Evolutionary conservation across 2,797 vertebrate genomes (phyloP).

Genomic region (Argya squamiceps): DNA sequence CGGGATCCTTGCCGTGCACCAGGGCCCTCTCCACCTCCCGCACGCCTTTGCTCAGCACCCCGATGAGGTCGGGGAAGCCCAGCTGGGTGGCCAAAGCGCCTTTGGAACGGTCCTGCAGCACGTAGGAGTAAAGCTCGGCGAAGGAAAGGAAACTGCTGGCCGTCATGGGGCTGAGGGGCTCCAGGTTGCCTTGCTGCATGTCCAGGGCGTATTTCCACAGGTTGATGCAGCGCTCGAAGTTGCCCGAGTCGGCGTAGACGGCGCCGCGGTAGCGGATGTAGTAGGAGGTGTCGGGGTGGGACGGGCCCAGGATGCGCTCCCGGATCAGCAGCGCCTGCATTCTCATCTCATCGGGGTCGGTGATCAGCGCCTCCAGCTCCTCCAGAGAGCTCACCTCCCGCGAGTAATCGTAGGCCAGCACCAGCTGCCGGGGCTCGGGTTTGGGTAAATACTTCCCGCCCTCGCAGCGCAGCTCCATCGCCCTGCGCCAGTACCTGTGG

Average conservation of each 20-base stretch:
- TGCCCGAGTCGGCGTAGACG: conserved; percentile 93
- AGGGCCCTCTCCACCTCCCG: conserved; percentile 92
- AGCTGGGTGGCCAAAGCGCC: conserved; percentile 86
- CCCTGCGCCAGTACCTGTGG: conserved; percentile 91
- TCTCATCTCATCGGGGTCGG: conserved; percentile 94
- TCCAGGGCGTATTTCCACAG: conserved; percentile 96
- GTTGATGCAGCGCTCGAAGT: conserved; percentile 94
- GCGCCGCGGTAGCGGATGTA: conserved; percentile 95
- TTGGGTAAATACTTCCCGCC: conserved; percentile 80
- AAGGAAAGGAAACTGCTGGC: conserved; percentile 96
- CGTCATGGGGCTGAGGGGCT: conserved; percentile 96
- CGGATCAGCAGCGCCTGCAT: conserved; percentile 94
- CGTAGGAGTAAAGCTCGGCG: conserved; percentile 94
- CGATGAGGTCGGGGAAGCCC: conserved; percentile 92
- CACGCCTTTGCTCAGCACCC: conserved; percentile 90
- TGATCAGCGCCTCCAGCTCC: conserved; percentile 92
- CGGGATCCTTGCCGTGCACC: conserved; percentile 85
- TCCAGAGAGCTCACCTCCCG: conserved; percentile 85
- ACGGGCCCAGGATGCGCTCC: conserved; percentile 92
- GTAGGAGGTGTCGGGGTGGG: conserved; percentile 95
- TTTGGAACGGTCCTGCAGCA: conserved; percentile 93
- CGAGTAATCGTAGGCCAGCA: conserved; percentile 90
- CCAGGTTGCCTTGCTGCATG: conserved; percentile 95
- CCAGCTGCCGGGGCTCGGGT: conserved; percentile 83
- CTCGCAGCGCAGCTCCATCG: conserved; percentile 90